A percentile compares a stretch with the other conserved stretches of the same genome.
Evolutionary conservation across 2,797 vertebrate species (phyloP).

Genomic region (Lycodopsis pacificus): DNA sequence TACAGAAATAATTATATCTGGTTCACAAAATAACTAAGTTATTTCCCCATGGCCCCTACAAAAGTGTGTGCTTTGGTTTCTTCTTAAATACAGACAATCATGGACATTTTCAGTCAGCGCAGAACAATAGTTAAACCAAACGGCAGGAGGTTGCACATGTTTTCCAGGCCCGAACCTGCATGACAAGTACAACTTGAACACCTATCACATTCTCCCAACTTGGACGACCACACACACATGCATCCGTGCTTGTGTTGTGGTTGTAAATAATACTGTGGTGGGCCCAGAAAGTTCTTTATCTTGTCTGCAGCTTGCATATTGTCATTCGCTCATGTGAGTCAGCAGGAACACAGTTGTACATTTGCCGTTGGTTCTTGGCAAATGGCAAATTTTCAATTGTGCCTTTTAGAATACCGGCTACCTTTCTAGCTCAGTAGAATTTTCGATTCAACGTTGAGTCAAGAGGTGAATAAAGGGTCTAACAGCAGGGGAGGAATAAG

Average conservation of each 20-base stretch:
- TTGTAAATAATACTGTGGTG: neutral
- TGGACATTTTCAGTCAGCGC: neutral
- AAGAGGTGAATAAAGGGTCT: neutral
- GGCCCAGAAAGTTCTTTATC: neutral
- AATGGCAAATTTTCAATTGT: neutral
- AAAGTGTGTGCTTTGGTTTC: neutral
- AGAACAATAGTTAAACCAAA: no score
- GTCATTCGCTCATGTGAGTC: neutral
- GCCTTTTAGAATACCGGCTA: neutral
- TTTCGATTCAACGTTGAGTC: neutral
- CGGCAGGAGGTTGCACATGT: no score
- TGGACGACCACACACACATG: neutral
- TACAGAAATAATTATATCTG: neutral
- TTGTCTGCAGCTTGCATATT: neutral
- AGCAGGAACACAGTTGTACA: neutral
- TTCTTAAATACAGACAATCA: no score
- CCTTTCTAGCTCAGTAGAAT: neutral
- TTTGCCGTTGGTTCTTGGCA: neutral
- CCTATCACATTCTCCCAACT: neutral
- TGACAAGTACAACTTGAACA: neutral
- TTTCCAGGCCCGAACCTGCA: neutral
- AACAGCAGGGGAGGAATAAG: neutral
- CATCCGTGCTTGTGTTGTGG: neutral
- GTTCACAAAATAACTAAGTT: neutral
- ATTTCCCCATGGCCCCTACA: neutral